A percentile compares a stretch with the other conserved stretches of the same genome.
These are phyloP conservation scores for Watsonalla cultraria DNA, from an alignment of 2,888 invertebrate species.

Conservation along the genomic window DNA sequence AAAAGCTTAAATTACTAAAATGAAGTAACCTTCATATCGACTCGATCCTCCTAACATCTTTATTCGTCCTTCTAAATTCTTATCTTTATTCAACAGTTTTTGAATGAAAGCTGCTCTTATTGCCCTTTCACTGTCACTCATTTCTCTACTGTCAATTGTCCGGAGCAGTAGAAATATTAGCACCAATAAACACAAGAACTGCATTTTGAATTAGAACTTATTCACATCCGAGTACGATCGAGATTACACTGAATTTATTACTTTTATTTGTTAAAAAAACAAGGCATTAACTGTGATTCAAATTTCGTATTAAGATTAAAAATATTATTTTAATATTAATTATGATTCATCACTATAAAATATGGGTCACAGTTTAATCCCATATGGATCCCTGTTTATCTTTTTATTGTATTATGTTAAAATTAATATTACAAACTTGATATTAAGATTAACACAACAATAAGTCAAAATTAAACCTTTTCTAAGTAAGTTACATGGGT, in stretches of 20 bases:
- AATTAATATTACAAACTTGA: too few relatives aligned
- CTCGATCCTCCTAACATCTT: slow-evolving; percentile 84
- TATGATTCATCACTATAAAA: too few relatives aligned
- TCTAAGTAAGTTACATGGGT: too few relatives aligned
- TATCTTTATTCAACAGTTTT: slow-evolving; percentile 83
- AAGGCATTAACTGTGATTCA: too few relatives aligned
- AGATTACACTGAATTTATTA: neutral
- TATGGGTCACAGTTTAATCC: too few relatives aligned
- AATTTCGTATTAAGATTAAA: too few relatives aligned
- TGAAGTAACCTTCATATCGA: slow-evolving; percentile 83
- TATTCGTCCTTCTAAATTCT: slow-evolving; percentile 85
- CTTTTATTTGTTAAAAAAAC: neutral
- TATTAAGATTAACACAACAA: too few relatives aligned
- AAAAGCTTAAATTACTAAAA: neutral
- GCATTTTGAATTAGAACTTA: slow-evolving; percentile 5
- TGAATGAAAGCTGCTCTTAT: slow-evolving; percentile 80
- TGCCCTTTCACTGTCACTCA: slow-evolving; percentile 56
- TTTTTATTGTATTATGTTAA: too few relatives aligned
- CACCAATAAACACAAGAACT: slow-evolving; percentile 14
- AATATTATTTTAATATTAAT: too few relatives aligned
- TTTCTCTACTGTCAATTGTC: slow-evolving; percentile 35
- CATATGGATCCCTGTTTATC: too few relatives aligned
- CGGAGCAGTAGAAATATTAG: slow-evolving; percentile 26
- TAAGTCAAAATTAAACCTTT: too few relatives aligned
- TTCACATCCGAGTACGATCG: slow-evolving; percentile 1